These are phyloP conservation scores for Willowsia nigromaculata DNA, from an alignment of 2,888 invertebrate genomes.

Conservation along the genomic window DNA sequence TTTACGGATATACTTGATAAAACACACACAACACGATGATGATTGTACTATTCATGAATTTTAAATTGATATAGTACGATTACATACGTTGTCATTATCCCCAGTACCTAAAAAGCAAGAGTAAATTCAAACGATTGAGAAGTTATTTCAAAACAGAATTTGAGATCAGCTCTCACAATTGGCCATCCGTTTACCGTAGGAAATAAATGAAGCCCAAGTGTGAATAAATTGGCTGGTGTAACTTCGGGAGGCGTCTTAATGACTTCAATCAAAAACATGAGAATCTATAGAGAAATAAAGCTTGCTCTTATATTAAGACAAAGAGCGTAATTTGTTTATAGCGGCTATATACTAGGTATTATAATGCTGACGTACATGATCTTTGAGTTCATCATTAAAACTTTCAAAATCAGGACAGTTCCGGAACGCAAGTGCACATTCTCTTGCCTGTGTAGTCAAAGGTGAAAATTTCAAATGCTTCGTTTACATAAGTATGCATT, in stretches of 20 bases:
- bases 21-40: no score
- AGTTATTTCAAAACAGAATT: no score
- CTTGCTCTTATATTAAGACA: background rate
- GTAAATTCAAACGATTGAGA: background rate
- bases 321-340: no score
- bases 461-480: no score
- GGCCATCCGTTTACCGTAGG: constrained; percentile 15
- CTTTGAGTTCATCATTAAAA: background rate
- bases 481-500: background rate
- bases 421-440: constrained; percentile 14
- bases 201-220: constrained; percentile 26
- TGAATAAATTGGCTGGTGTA: constrained; percentile 24
- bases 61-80: constrained; percentile 49
- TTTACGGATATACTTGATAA: no score
- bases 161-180: no score
- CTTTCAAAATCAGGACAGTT: constrained; percentile 2
- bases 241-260: background rate
- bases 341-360: no score
- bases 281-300: background rate
- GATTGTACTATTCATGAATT: background rate
- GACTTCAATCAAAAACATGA: constrained; percentile 26
- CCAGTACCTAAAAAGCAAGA: constrained; percentile 12
- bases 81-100: constrained; percentile 40
- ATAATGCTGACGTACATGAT: background rate
- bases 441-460: no score